phyloP scores from a whole-genome alignment of 2,113 vertebrate genomes.

The Crotophaga sulcirostris region DNA sequence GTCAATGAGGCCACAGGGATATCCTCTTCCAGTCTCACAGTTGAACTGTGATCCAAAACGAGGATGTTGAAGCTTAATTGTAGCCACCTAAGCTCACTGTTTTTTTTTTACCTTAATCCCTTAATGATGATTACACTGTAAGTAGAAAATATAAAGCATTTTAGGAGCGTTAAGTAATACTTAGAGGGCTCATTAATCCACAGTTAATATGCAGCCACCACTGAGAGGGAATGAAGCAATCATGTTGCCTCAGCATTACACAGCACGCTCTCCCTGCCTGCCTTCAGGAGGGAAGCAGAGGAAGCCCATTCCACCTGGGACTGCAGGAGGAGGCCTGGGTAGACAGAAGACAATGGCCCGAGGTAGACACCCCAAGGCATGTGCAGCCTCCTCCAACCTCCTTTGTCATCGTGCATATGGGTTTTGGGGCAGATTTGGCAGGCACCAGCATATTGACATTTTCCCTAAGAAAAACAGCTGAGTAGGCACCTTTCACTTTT shows the following conservation, averaged over 20 bases:
- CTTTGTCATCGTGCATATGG: accelerated
- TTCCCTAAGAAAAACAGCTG: not conserved
- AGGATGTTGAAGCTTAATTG: not conserved
- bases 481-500: not conserved
- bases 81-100: not conserved
- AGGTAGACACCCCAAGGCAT: not conserved
- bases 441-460: not conserved
- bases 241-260: accelerated
- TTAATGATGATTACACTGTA: slow-evolving; percentile 27
- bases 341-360: not conserved
- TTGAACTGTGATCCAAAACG: accelerated
- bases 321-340: accelerated
- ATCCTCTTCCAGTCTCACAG: not conserved
- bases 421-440: not conserved
- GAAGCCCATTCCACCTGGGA: not conserved
- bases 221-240: slow-evolving; percentile 27
- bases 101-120: slow-evolving; percentile 16
- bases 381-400: not conserved
- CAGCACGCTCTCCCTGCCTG: accelerated
- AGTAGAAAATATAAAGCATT: slow-evolving; percentile 43
- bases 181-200: slow-evolving; percentile 28
- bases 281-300: not conserved
- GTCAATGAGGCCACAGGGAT: not conserved
- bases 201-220: not conserved
- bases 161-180: not conserved